Base-by-base conservation (phyloP, 2,113 vertebrate species). In the Peromyscus californicus region DNA sequence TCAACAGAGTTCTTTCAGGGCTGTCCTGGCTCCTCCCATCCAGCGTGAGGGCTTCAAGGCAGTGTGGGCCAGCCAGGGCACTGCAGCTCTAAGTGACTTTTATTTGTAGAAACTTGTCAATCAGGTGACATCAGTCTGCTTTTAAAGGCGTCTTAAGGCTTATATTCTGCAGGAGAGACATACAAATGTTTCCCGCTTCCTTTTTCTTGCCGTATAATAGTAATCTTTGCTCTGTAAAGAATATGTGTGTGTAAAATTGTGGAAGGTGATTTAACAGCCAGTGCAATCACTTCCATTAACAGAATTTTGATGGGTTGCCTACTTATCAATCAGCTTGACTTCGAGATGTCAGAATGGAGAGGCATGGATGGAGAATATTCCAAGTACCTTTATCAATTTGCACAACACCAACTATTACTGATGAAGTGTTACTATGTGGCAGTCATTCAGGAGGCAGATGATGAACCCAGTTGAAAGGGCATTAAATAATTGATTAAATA, bases 1-100 rank as follows among this genome's bases (percentile, higher is more conserved):
- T 17, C 82, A 82, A 91, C 57, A 26, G 83, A 51, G 91, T 36
- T 93, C 63, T 84, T 94, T 97, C 97, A 97, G 93, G 96, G 59
- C 87, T n/a, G 45, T 13, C 39, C 57, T 10, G 61, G 42, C 78
- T 87, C 65, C 76, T 79, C 39, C 11, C 7, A 0, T 63, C 76
- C 26, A 36, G 86, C 86, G 24, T 7, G 1, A 75, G 69, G 13
- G 91, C 39, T 4, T 26, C 57, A 33, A 87, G 82, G 69, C 51
- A 8, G 45, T 1, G 0, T 10, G n/a, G 42, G 57, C 22, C 91
- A 29, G 69, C 21, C 42, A 24, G 91, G n/a, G 5, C 19, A 0
- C 10, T 36, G 39, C 31, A 29, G 7, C 86, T 42, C 51, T 19
- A 2, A 1, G 0, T 75, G 72, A 75, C n/a, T n/a, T 83, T 24